Evolutionary conservation across 2,113 vertebrate species (phyloP).

Genomic region (Odontesthes bonariensis): DNA sequence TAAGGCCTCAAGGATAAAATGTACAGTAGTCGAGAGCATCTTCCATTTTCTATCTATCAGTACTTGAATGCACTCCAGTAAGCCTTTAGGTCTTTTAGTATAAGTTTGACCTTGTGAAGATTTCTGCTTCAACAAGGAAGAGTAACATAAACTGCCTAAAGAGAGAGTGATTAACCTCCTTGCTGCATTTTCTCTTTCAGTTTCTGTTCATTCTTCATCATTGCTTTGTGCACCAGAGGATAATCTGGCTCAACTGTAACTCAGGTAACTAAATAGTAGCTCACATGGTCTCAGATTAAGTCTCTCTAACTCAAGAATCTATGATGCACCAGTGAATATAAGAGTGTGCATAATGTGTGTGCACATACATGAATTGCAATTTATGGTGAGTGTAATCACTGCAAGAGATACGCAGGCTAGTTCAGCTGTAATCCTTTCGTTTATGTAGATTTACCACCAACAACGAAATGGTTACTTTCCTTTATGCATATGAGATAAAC

Average conservation of each 20-base stretch:
- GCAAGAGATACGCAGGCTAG: not conserved
- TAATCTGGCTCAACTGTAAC: conserved; percentile 45
- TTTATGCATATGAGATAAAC: not conserved
- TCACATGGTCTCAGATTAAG: conserved; percentile 18
- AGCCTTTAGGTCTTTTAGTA: conserved; percentile 16
- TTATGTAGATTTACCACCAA: not conserved
- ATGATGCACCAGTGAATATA: conserved; percentile 28
- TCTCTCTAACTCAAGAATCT: conserved; percentile 21
- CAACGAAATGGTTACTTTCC: conserved; percentile 1
- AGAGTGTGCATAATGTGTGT: not conserved
- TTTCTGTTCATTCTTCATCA: not conserved
- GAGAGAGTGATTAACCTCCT: not conserved
- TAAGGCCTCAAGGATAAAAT: too few relatives aligned
- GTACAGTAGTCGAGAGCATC: too few relatives aligned
- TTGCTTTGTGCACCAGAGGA: conserved; percentile 10
- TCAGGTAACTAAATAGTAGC: conserved; percentile 41
- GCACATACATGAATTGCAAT: not conserved
- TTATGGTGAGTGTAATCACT: not conserved
- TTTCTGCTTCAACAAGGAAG: not conserved
- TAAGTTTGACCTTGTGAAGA: conserved; percentile 1
- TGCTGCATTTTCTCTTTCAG: not conserved
- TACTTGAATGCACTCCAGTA: not conserved
- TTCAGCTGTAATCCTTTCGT: not conserved
- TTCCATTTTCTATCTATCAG: conserved; percentile 1
- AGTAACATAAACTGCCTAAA: conserved; percentile 17